These are phyloP conservation scores for Allygus modestus DNA, from an alignment of 2,888 invertebrate genomes.

Conservation along the genomic window DNA sequence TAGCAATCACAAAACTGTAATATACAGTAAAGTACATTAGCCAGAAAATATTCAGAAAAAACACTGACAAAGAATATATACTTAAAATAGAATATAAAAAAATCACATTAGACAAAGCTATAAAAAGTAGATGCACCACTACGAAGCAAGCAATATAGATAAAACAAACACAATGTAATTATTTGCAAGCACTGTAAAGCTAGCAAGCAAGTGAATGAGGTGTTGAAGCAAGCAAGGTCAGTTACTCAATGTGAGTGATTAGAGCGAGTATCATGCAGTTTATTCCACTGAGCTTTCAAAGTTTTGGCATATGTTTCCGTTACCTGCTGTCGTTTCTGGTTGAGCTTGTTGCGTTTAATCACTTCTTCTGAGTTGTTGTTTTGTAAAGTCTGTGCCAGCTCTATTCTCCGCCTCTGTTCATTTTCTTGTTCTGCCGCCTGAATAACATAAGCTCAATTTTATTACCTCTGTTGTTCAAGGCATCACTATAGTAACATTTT, in stretches of 20 bases:
- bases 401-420: constrained; percentile 92
- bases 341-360: constrained; percentile 85
- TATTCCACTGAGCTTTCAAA: constrained; percentile 50
- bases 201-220: constrained; percentile 15
- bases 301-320: neutral
- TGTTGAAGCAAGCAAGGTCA: neutral
- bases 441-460: constrained; percentile 67
- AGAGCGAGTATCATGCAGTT: constrained; percentile 57
- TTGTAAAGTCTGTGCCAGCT: constrained; percentile 83
- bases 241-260: constrained; percentile 4
- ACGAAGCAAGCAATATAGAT: constrained; percentile 1
- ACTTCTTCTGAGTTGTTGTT: constrained; percentile 83
- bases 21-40: neutral
- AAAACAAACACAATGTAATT: neutral
- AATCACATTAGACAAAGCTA: neutral
- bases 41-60: neutral
- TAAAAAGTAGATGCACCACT: neutral
- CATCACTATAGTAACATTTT: too few species aligned
- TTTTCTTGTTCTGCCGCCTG: constrained; percentile 95
- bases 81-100: constrained; percentile 19
- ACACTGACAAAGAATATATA: neutral
- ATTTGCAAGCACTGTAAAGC: neutral
- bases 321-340: constrained; percentile 96
- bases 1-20: neutral
- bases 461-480: neutral